Conservation (phyloP, 2,113 vertebrate genomes). For the Piaya cayana region DNA sequence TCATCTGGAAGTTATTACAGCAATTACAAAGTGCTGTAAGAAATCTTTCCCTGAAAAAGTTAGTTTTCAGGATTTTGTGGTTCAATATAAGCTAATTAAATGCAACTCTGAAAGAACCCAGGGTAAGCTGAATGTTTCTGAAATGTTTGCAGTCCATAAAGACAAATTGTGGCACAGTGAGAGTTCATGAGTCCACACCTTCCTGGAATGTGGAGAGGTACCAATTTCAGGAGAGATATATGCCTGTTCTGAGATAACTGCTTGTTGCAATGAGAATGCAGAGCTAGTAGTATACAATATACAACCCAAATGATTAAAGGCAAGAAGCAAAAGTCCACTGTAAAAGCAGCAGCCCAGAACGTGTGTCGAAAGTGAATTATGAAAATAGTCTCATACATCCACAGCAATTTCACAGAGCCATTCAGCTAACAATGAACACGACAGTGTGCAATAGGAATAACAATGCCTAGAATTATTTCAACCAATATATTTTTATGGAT, state of each 20-base stretch:
- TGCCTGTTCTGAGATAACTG: background rate
- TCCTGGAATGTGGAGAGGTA: background rate
- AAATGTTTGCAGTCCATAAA: background rate
- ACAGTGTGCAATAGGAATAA: constrained; percentile 5
- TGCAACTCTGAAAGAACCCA: background rate
- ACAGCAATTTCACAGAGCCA: background rate
- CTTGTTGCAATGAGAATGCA: background rate
- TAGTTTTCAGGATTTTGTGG: background rate
- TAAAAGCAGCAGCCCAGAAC: background rate
- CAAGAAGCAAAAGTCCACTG: background rate
- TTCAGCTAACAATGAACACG: background rate
- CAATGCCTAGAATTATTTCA: background rate
- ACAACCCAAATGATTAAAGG: background rate
- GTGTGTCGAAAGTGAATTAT: constrained; percentile 33
- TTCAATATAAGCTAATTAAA: background rate
- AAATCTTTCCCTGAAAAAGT: background rate
- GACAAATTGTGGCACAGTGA: fast-evolving
- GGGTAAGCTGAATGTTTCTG: background rate
- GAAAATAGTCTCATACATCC: constrained; percentile 11
- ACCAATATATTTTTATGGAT: background rate
- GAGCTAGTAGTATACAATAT: background rate
- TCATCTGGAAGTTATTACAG: background rate
- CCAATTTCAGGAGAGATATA: background rate
- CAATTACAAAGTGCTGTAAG: background rate
- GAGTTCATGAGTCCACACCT: background rate